Evolutionary conservation across 2,888 invertebrate species (phyloP), one percentile per base, ranked within the genome.

Genomic region (Orthosia cruda): DNA sequence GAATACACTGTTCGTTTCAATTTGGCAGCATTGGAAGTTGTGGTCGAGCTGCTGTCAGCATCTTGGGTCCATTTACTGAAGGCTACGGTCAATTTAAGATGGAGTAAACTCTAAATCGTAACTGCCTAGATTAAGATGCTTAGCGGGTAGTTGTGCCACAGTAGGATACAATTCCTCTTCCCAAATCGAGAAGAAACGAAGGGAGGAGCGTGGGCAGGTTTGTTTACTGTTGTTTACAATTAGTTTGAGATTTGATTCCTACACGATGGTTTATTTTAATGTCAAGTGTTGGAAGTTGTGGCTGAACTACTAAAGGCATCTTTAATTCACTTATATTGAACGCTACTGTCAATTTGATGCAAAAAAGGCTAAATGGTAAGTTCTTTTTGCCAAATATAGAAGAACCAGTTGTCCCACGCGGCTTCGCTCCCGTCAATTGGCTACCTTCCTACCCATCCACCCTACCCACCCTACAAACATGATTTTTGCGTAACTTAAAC

Each of bases 1-100:
- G 55, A 57, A 20, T 18, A 62, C 47, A 69, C 40, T 47, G 63
- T 76, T 62, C 70, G 55, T 84, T 84, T 64, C 81, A 87, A 89
- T 88, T 89, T 83, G 65, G 82, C 70, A 67, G 80, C 73, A 63
- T 77, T 80, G 73, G 67, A 68, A 78, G 47, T 59, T 66, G 64
- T 65, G 59, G 64, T 13, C n/a, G 18, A 40, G 18, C 3, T 16
- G 59, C 16, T 47, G 20, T 11, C 26, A 54, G 49, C 12, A 20
- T 62, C 66, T 66, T 65, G 20, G 50, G 32, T 50, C 4, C 26
- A 23, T 59, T 57, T 66, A 64, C 16, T 66, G 11, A 81, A 57
- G 1, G 62, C 7, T 54, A 18, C 18, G 11, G 61, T n/a, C 45
- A 26, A 52, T 80, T 49, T 52, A 54, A 45, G 45, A 18, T 3